These are phyloP conservation scores for Caenorhabditis afra DNA, from an alignment of 2,888 invertebrate species.

Conservation along the genomic window DNA sequence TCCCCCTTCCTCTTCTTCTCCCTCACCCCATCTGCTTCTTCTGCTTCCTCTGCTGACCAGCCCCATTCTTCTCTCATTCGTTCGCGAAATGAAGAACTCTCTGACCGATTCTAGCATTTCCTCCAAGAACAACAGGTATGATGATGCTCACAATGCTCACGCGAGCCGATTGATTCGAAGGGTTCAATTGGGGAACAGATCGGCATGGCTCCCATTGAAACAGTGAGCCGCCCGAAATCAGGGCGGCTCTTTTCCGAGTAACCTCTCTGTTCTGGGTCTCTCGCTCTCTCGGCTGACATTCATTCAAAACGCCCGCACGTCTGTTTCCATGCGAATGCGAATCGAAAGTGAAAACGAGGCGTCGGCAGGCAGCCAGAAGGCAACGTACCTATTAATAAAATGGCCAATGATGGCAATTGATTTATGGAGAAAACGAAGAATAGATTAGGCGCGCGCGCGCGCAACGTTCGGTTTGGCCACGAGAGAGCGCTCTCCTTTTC, in stretches of 20 bases:
- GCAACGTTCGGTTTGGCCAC: constrained; percentile 29
- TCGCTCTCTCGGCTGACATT: not conserved
- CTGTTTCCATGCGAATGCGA: constrained; percentile 44
- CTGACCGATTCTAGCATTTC: constrained; percentile 40
- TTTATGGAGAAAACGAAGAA: constrained; percentile 50
- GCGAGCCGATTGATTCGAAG: too few relatives aligned
- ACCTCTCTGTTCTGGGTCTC: constrained; percentile 16
- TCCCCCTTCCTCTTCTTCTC: not conserved
- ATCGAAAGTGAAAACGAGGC: constrained; percentile 52
- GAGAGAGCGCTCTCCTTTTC: constrained; percentile 12
- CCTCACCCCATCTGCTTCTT: not conserved
- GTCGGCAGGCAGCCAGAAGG: constrained; percentile 47
- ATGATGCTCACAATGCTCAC: too few relatives aligned
- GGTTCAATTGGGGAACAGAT: too few relatives aligned
- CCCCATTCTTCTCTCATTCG: constrained; percentile 16
- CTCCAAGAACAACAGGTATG: not conserved
- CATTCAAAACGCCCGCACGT: constrained; percentile 14
- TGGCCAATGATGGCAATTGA: constrained; percentile 57
- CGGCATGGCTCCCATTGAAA: too few relatives aligned
- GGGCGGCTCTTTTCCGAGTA: too few relatives aligned
- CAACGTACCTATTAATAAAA: constrained; percentile 58
- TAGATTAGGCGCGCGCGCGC: constrained; percentile 41
- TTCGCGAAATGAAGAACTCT: constrained; percentile 29
- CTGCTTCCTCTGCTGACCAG: constrained; percentile 6
- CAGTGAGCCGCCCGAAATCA: too few relatives aligned